phyloP scores from a whole-genome alignment of 2,113 vertebrate species.

The Euleptes europaea region DNA sequence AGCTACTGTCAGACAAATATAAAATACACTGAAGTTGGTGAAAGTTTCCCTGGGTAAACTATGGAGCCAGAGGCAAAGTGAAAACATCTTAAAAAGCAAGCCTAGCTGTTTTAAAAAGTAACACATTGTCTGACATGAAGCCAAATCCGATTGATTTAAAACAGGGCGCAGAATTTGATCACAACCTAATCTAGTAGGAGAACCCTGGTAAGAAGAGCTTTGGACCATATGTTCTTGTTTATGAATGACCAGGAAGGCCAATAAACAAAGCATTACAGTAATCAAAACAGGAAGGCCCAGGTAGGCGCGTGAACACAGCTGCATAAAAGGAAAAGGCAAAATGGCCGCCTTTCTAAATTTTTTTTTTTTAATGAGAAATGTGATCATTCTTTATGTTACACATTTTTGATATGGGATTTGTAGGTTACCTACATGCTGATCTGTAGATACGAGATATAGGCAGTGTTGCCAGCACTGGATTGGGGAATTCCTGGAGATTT shows the following conservation, averaged over 20 bases:
- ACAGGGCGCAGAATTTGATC: slow-evolving; percentile 30
- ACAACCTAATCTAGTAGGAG: slow-evolving; percentile 17
- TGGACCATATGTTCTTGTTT: not conserved
- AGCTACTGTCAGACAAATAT: not conserved
- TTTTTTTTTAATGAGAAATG: not conserved
- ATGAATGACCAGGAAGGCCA: slow-evolving; percentile 41
- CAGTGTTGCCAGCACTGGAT: not conserved
- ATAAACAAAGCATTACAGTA: slow-evolving; percentile 7
- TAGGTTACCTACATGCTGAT: not conserved
- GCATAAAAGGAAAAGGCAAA: not conserved
- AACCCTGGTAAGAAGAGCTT: slow-evolving; percentile 25
- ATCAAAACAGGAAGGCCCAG: slow-evolving; percentile 22
- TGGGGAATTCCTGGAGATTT: not conserved
- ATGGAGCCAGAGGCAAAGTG: slow-evolving; percentile 40
- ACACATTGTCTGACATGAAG: slow-evolving; percentile 39
- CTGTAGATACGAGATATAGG: not conserved
- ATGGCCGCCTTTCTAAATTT: not conserved
- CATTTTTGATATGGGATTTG: not conserved
- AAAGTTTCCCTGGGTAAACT: slow-evolving; percentile 39
- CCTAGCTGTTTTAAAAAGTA: slow-evolving; percentile 53
- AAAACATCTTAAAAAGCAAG: slow-evolving; percentile 45
- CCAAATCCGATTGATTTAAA: slow-evolving; percentile 55
- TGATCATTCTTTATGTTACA: not conserved
- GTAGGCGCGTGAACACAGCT: slow-evolving; percentile 9
- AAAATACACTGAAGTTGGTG: not conserved